A percentile compares a stretch with the other conserved stretches of the same genome.
phyloP scores from a whole-genome alignment of 37 sponge, comb jelly and placozoan species.

The Amphimedon queenslandica region DNA sequence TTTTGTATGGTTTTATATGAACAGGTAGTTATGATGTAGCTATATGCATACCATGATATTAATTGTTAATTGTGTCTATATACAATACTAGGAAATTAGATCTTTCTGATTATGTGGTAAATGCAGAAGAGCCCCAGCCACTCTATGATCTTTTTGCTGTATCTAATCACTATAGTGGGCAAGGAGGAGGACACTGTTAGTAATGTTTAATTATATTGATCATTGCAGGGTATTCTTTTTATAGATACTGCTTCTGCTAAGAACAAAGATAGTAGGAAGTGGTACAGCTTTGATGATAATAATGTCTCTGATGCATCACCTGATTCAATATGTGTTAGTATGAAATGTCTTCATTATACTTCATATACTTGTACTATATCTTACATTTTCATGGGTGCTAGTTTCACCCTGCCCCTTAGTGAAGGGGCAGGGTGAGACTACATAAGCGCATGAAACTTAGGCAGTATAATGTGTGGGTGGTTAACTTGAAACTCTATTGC shows the following conservation, averaged over 20 bases:
- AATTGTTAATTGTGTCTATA: background rate
- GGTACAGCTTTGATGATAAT: conserved; percentile 92
- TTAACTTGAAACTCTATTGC: too few relatives aligned
- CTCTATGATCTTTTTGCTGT: conserved; percentile 88
- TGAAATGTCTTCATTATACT: too few relatives aligned
- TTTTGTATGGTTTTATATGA: too few relatives aligned
- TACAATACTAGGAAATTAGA: conserved; percentile 42
- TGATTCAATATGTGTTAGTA: conserved; percentile 48
- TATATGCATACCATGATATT: too few relatives aligned
- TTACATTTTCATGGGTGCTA: too few relatives aligned
- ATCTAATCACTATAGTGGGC: conserved; percentile 92
- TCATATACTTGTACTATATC: too few relatives aligned
- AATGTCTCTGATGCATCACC: conserved; percentile 60
- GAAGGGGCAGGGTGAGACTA: too few relatives aligned
- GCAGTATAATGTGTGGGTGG: too few relatives aligned
- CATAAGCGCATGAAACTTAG: too few relatives aligned
- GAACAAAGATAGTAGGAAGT: conserved; percentile 71
- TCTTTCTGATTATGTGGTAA: conserved; percentile 22
- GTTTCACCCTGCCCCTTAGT: too few relatives aligned
- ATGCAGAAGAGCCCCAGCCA: conserved; percentile 24
- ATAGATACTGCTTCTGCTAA: conserved; percentile 83
- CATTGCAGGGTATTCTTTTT: background rate
- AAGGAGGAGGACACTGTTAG: conserved; percentile 98
- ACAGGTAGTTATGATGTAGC: too few relatives aligned
- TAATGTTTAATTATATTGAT: background rate